Evolutionary conservation across 2,797 vertebrate genomes (phyloP), one percentile per base, ranked within the genome.

Genomic region (Prunella strophiata): DNA sequence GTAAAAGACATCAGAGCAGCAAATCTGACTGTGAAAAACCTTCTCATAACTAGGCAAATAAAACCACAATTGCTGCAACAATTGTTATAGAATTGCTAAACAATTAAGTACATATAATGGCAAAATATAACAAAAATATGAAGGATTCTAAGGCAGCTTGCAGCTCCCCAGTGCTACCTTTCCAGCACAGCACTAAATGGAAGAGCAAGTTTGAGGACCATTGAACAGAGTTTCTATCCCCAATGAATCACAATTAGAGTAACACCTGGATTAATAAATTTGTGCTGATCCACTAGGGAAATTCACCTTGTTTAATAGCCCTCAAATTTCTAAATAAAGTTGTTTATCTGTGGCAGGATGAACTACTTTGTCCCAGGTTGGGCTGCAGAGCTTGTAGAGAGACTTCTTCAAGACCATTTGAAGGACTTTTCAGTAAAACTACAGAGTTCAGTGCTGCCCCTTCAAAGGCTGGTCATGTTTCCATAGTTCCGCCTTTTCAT

Each of bases 191-290:
- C 30, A 7, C 57, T 82, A 87, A 94, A 84, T 88, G 85, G 47
- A 91, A 94, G 85, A 61, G 51, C 65, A 85, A 94, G 88, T 96
- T 94, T 96, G 96, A 95, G 96, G 94, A 90, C 93, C 92, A 93
- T 94, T 97, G 91, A 96, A 91, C 94, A 94, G 89, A 90, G 88
- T 95, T 89, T 73, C 40, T 67, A 72, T 93, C 94, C 91, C 93
- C 83, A 94, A 96, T 97, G 96, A 96, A 97, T 97, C 94, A 96
- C 89, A 97, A 96, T 97, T 96, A 97, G 67, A 94, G 95, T 61
- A 96, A 95, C 95, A 96, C 95, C 96, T 97, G 96, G 96, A 96
- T 97, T 95, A 96, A 97, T 96, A 96, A 94, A 95, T 97, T 95
- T 95, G 70, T 74, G 67, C 85, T 88, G 93, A 97, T 96, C 93